These are phyloP conservation scores for Thecophora atra DNA, from an alignment of 2,888 invertebrate species.

Conservation along the genomic window DNA sequence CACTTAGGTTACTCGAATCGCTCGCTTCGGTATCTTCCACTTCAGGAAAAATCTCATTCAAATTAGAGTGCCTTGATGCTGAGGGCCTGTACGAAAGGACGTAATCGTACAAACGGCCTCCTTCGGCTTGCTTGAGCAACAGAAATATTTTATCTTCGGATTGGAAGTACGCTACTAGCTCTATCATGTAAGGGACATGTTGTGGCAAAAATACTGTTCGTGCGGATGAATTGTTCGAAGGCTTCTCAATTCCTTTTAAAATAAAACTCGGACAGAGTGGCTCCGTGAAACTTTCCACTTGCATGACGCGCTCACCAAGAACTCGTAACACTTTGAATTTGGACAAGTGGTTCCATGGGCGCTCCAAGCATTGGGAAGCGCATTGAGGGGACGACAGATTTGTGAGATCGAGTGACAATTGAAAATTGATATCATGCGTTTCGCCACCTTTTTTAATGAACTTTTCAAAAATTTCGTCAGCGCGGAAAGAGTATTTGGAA, in stretches of 20 bases:
- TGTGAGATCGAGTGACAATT: slow-evolving; percentile 59
- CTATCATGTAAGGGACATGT: slow-evolving; percentile 64
- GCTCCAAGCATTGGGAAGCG: slow-evolving; percentile 55
- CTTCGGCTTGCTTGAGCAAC: slow-evolving; percentile 61
- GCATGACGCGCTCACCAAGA: slow-evolving; percentile 61
- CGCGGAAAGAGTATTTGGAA: slow-evolving; percentile 62
- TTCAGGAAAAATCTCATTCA: slow-evolving; percentile 51
- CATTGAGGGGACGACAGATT: slow-evolving; percentile 43
- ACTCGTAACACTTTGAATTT: slow-evolving; percentile 63
- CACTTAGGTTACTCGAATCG: slow-evolving; percentile 33
- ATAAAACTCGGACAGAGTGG: slow-evolving; percentile 57
- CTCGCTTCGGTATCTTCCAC: slow-evolving; percentile 40
- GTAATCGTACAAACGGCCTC: slow-evolving; percentile 62
- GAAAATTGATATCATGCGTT: slow-evolving; percentile 50
- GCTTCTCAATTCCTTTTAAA: slow-evolving; percentile 65
- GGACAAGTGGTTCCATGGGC: slow-evolving; percentile 63
- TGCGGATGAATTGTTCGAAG: slow-evolving; percentile 60
- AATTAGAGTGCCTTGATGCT: slow-evolving; percentile 40
- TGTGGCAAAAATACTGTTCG: slow-evolving; percentile 64
- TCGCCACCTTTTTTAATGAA: slow-evolving; percentile 49
- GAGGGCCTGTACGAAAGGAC: slow-evolving; percentile 56
- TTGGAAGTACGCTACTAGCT: slow-evolving; percentile 62
- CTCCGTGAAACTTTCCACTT: slow-evolving; percentile 64
- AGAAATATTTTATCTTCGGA: slow-evolving; percentile 64
- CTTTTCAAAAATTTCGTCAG: slow-evolving; percentile 62